phyloP scores from a whole-genome alignment of 2,797 vertebrate genomes.

The Thripadectes ignobilis region DNA sequence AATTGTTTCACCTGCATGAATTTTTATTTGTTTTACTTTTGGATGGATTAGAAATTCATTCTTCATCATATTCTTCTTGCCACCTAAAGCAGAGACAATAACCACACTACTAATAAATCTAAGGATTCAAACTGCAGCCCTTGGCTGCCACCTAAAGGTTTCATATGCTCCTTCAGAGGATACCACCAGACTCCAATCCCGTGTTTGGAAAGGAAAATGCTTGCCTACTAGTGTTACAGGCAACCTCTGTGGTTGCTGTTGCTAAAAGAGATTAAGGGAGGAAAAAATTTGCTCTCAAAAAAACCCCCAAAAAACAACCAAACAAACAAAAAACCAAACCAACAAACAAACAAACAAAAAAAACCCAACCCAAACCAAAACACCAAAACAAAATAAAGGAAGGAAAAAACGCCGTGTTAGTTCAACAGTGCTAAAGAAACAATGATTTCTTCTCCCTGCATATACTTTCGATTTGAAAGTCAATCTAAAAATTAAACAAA shows the following conservation, averaged over 20 bases:
- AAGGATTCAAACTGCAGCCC: constrained; percentile 71
- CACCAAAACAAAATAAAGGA: neutral
- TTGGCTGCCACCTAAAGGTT: constrained; percentile 83
- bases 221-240: neutral
- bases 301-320: no score
- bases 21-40: neutral
- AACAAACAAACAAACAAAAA: neutral
- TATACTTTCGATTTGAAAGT: neutral
- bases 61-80: neutral
- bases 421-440: neutral
- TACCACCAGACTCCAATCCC: neutral
- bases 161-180: constrained; percentile 27
- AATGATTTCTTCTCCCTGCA: neutral
- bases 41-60: neutral
- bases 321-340: neutral
- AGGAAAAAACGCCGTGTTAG: accelerated
- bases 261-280: neutral
- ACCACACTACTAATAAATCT: constrained; percentile 27
- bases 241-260: neutral
- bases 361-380: neutral
- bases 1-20: neutral
- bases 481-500: neutral
- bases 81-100: constrained; percentile 29
- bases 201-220: neutral
- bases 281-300: neutral